Conservation (phyloP, 1,140 invertebrate species). For the Scaptodrosophila lebanonensis region DNA sequence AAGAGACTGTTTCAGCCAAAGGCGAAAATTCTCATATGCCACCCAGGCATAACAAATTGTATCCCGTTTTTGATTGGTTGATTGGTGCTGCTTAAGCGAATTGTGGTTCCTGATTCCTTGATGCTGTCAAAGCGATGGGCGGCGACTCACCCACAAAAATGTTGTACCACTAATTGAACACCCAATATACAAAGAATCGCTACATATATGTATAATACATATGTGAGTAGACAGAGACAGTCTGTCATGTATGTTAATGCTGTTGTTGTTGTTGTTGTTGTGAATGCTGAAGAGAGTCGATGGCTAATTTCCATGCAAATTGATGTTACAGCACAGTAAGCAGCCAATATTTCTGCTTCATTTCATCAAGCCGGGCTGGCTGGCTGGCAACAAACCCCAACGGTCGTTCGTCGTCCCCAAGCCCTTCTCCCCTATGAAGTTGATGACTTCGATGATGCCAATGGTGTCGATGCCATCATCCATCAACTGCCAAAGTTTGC, state of each 20-base stretch:
- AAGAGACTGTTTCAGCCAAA: no score
- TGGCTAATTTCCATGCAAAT: conserved; percentile 68
- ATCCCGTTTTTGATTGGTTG: conserved; percentile 40
- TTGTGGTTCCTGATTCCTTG: conserved; percentile 16
- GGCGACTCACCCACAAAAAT: conserved; percentile 44
- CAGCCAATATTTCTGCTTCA: conserved; percentile 72
- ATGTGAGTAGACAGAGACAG: conserved; percentile 14
- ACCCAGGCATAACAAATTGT: background rate
- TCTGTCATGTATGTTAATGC: background rate
- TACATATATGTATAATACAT: conserved; percentile 47
- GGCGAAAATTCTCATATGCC: no score
- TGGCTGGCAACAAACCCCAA: conserved; percentile 38
- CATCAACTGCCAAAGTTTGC: conserved; percentile 49
- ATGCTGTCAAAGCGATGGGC: background rate
- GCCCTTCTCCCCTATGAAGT: background rate
- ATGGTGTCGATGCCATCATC: conserved; percentile 23
- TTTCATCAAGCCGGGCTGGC: conserved; percentile 69
- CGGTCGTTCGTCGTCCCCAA: conserved; percentile 17
- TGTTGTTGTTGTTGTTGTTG: conserved; percentile 29
- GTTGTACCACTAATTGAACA: conserved; percentile 59
- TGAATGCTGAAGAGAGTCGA: conserved; percentile 39
- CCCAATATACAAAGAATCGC: no score
- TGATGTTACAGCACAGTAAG: conserved; percentile 71
- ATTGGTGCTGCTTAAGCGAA: conserved; percentile 54
- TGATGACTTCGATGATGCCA: conserved; percentile 19